Conservation (phyloP, 1,140 invertebrate genomes). For the Metaphire vulgaris region DNA sequence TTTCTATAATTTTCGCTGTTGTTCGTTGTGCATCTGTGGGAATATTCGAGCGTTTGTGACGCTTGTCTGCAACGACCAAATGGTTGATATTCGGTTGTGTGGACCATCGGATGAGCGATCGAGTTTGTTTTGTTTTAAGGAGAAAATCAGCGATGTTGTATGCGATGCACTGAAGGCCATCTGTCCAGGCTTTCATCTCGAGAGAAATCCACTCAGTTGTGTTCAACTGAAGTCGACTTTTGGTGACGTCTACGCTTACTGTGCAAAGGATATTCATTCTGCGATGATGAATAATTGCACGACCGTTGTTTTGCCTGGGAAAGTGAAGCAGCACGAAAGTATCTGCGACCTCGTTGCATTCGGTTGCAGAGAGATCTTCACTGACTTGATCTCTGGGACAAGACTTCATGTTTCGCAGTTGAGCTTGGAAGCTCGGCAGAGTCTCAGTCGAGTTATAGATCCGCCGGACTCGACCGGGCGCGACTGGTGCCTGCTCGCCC, state of each 20-base stretch:
- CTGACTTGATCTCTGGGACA: neutral
- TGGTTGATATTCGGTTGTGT: neutral
- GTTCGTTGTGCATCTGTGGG: neutral
- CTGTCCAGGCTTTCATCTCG: neutral
- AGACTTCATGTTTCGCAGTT: neutral
- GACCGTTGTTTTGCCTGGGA: neutral
- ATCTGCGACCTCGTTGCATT: neutral
- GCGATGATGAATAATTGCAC: neutral
- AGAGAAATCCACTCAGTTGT: neutral
- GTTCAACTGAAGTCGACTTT: neutral
- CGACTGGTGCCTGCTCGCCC: slow-evolving; percentile 75
- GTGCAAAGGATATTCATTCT: neutral
- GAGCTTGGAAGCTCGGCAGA: neutral
- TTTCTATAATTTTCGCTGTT: neutral
- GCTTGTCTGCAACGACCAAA: neutral
- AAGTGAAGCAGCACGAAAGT: neutral
- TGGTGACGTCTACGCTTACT: neutral
- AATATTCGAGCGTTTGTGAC: neutral
- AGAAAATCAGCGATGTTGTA: neutral
- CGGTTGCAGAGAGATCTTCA: neutral
- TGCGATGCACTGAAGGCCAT: neutral
- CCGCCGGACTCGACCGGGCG: slow-evolving; percentile 69
- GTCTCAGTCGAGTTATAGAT: slow-evolving; percentile 60
- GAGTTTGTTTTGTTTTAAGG: neutral
- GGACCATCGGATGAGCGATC: neutral